phyloP scores from a whole-genome alignment of 1,140 invertebrate species.

The Macrocentrus cingulum region DNA sequence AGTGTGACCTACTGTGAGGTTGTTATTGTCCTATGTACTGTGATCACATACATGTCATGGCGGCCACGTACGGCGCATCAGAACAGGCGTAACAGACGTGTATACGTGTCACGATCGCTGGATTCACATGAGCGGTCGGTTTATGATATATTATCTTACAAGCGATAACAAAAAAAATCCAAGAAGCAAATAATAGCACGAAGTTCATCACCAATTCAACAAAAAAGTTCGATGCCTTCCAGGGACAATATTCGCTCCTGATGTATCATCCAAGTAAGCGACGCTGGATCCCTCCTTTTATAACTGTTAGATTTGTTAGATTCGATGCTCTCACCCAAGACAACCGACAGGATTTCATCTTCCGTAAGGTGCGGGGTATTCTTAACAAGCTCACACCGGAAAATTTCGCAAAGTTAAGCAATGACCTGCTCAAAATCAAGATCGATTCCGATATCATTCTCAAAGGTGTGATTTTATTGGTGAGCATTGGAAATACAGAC shows the following conservation, averaged over 20 bases:
- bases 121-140: too few species aligned
- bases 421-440: slow-evolving; percentile 92
- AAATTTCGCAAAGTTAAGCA: slow-evolving; percentile 98
- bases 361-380: slow-evolving; percentile 93
- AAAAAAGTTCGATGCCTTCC: slow-evolving; percentile 59
- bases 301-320: slow-evolving; percentile 86
- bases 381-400: slow-evolving; percentile 99
- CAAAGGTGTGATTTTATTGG: slow-evolving; percentile 92
- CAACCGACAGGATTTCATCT: slow-evolving; percentile 91
- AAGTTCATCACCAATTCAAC: slow-evolving; percentile 41
- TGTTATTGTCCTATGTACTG: too few species aligned
- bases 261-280: slow-evolving; percentile 85
- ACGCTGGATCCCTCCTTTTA: slow-evolving; percentile 98
- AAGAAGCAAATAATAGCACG: slow-evolving; percentile 34
- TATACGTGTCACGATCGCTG: too few species aligned
- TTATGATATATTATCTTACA: too few species aligned
- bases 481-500: too few species aligned
- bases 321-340: slow-evolving; percentile 90
- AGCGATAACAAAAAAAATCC: slow-evolving; percentile 28
- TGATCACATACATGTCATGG: too few species aligned
- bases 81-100: too few species aligned
- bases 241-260: slow-evolving; percentile 82
- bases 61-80: too few species aligned
- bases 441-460: slow-evolving; percentile 91
- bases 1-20: too few species aligned